Conservation (phyloP, 1,140 invertebrate species). For the Drosophila nebulosa region DNA sequence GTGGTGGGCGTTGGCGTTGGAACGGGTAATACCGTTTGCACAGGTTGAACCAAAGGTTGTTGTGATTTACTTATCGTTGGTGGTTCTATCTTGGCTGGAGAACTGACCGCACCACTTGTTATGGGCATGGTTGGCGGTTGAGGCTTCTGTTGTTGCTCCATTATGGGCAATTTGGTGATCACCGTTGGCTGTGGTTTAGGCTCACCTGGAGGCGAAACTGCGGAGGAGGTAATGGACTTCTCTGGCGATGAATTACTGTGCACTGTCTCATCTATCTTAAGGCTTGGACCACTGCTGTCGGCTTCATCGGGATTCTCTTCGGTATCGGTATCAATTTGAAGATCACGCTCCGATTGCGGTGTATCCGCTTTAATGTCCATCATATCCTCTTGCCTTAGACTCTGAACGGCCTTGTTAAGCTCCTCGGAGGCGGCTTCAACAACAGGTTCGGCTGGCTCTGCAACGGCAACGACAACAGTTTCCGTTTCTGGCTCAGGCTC, state of each 20-base stretch:
- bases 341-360: constrained; percentile 90
- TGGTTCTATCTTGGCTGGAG: constrained; percentile 61
- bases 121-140: constrained; percentile 22
- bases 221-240: constrained; percentile 17
- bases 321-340: constrained; percentile 93
- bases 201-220: no score
- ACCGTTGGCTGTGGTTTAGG: constrained; percentile 44
- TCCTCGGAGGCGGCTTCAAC: constrained; percentile 83
- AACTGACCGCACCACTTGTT: neutral
- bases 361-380: constrained; percentile 91
- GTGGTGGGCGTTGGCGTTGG: constrained; percentile 31
- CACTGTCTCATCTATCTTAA: constrained; percentile 72
- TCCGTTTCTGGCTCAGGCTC: constrained; percentile 26
- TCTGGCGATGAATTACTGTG: constrained; percentile 35
- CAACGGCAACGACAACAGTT: neutral
- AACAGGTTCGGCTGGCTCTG: constrained; percentile 31
- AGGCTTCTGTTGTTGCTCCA: constrained; percentile 21
- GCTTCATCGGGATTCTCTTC: constrained; percentile 86
- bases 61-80: constrained; percentile 69
- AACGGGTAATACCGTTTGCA: constrained; percentile 61
- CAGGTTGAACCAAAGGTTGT: constrained; percentile 71
- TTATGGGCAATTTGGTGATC: constrained; percentile 58
- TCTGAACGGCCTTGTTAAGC: constrained; percentile 89
- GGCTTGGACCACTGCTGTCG: constrained; percentile 70
- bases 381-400: constrained; percentile 86